Percentiles rank a stretch among this genome's conserved stretches.
These are phyloP conservation scores for Drosophila ambigua DNA, from an alignment of 1,140 invertebrate species.

Conservation along the genomic window DNA sequence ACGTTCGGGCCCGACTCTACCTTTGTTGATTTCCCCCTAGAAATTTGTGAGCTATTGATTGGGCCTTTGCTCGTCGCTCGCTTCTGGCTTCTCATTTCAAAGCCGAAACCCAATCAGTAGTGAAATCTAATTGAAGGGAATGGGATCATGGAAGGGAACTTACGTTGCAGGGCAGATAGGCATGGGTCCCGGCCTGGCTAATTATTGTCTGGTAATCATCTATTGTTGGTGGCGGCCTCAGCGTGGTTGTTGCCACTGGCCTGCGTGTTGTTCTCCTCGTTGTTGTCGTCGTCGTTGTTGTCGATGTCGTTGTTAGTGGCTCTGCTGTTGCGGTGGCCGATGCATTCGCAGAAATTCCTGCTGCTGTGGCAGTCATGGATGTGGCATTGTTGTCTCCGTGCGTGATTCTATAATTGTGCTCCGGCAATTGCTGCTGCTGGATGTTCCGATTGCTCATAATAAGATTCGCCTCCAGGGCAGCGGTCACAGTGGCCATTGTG, in stretches of 20 bases:
- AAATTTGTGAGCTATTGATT: slow-evolving; percentile 13
- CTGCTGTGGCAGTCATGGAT: slow-evolving; percentile 3
- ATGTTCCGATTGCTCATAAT: slow-evolving; percentile 76
- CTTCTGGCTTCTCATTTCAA: slow-evolving; percentile 6
- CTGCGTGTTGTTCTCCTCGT: slow-evolving; percentile 63
- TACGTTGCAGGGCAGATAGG: slow-evolving; percentile 93
- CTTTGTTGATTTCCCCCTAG: slow-evolving; percentile 2
- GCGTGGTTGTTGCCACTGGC: slow-evolving; percentile 66
- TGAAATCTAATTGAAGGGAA: slow-evolving; percentile 53
- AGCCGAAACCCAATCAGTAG: slow-evolving; percentile 29
- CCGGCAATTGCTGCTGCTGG: slow-evolving; percentile 55
- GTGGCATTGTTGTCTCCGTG: slow-evolving; percentile 40
- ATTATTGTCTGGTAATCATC: slow-evolving; percentile 88
- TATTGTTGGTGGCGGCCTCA: slow-evolving; percentile 76
- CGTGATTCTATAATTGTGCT: slow-evolving; percentile 66
- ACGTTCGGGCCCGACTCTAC: slow-evolving; percentile 4
- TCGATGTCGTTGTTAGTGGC: slow-evolving; percentile 35
- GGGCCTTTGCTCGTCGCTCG: neutral
- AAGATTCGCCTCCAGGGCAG: slow-evolving; percentile 68
- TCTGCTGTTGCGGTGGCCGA: slow-evolving; percentile 13
- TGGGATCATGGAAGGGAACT: slow-evolving; percentile 54
- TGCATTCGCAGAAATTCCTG: neutral
- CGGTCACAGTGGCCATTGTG: slow-evolving; percentile 45
- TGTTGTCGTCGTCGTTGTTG: slow-evolving; percentile 33
- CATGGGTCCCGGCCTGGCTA: slow-evolving; percentile 93